Conservation (phyloP, 2,888 invertebrate genomes). For the Lathronympha strigana region DNA sequence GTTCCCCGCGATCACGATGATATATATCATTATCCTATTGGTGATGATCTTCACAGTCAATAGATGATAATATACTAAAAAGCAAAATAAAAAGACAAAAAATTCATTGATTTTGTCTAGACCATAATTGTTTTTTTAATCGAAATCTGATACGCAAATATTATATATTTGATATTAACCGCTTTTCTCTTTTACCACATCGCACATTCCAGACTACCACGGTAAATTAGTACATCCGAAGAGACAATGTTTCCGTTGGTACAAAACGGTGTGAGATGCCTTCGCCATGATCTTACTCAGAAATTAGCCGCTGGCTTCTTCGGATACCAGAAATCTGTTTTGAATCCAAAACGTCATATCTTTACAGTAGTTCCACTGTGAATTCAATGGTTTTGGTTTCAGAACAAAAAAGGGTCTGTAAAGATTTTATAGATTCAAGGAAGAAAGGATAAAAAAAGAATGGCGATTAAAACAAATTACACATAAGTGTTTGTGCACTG, state of each 20-base stretch:
- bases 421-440: constrained; percentile 22
- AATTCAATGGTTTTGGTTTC: background rate
- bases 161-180: background rate
- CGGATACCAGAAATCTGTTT: constrained; percentile 11
- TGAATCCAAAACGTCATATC: constrained; percentile 1
- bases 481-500: background rate
- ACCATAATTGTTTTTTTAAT: too few species aligned
- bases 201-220: constrained; percentile 44
- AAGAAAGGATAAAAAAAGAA: constrained; percentile 1
- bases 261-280: constrained; percentile 65
- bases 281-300: constrained; percentile 44
- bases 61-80: too few species aligned
- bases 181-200: constrained; percentile 44
- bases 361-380: background rate
- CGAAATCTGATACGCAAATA: too few species aligned
- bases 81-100: too few species aligned
- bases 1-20: too few species aligned
- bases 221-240: constrained; percentile 64
- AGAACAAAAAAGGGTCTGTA: background rate
- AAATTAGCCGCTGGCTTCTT: constrained; percentile 35
- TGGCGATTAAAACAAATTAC: constrained; percentile 2
- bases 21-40: too few species aligned
- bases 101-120: too few species aligned
- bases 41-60: too few species aligned
- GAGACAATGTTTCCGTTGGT: constrained; percentile 67